Conservation (phyloP, 2,888 invertebrate genomes). For the Argyra leucocephala region DNA sequence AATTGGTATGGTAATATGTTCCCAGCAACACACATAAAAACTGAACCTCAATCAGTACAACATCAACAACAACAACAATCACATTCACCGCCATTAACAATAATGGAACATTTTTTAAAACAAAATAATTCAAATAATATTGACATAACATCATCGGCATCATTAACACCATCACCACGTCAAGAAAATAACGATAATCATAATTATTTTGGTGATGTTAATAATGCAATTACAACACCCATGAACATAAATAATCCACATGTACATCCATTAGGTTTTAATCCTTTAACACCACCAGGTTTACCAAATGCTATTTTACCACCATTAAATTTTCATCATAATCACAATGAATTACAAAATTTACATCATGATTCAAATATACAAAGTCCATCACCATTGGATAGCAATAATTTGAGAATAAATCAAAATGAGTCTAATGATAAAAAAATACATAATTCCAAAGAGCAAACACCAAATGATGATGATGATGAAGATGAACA, state of each 20-base stretch:
- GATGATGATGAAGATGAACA: constrained; percentile 11
- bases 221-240: background rate
- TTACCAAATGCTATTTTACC: constrained; percentile 39
- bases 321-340: constrained; percentile 12
- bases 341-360: constrained; percentile 2
- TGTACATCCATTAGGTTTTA: constrained; percentile 48
- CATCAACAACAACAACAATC: constrained; percentile 10
- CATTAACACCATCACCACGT: constrained; percentile 46
- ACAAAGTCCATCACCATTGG: constrained; percentile 41
- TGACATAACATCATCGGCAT: constrained; percentile 26
- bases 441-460: too few species aligned
- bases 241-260: constrained; percentile 18
- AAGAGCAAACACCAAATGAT: background rate
- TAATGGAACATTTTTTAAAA: constrained; percentile 36
- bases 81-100: constrained; percentile 27
- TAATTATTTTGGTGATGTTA: constrained; percentile 13
- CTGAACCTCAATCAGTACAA: constrained; percentile 29
- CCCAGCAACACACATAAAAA: constrained; percentile 36
- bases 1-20: constrained; percentile 42
- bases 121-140: constrained; percentile 29
- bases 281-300: constrained; percentile 54
- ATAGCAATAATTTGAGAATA: background rate
- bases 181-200: constrained; percentile 42
- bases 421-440: constrained; percentile 9
- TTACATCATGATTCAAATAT: background rate